Base-by-base conservation (phyloP, 1,140 invertebrate species). In the Listronotus bonariensis region DNA sequence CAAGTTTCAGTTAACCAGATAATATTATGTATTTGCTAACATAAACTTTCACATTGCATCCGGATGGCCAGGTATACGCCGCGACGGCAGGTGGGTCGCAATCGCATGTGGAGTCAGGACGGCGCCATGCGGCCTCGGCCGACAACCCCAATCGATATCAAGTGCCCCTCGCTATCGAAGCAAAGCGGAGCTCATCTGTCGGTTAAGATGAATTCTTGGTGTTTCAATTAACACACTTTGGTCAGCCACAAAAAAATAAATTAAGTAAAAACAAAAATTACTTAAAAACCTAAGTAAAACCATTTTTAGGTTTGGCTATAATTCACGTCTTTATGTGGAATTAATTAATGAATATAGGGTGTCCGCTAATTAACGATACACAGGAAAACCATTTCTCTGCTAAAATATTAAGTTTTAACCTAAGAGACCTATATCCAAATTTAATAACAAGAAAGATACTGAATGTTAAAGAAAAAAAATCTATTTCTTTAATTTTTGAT, bases 21-120 rank as follows among this genome's bases (percentile, higher is more conserved):
- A 40, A 40, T 40, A n/a, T n/a, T n/a, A 40, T 40, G 38, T 7
- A 40, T 12, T 40, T 40, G n/a, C 10, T 40, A 3, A 40, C 10
- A 12, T 14, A 18, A n/a, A 43, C 41, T 15, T 14, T 7, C 41
- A 43, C 17, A 43, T 43, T 43, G 54, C 56, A 54, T 51, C 67
- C 65, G 67, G 62, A 65, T 51, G 60, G 62, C 18, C 57, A 52
- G 55, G 52, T 49, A 55, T 54, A 59, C 54, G 46, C 62, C 40
- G 14, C 48, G 14, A 18, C 48, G 48, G 48, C 48, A 51, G 48
- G 48, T 51, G 48, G 34, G 57, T 68, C 54, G 68, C 41, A 36
- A 68, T 77, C 73, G 75, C 75, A 73, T 77, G 75, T 72, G 73
- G 73, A 74, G 75, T 71, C 74, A 69, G 66, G 65, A 68, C 69